Evolutionary conservation across 2,797 vertebrate species (phyloP).

Genomic region (Etheostoma nigrum): DNA sequence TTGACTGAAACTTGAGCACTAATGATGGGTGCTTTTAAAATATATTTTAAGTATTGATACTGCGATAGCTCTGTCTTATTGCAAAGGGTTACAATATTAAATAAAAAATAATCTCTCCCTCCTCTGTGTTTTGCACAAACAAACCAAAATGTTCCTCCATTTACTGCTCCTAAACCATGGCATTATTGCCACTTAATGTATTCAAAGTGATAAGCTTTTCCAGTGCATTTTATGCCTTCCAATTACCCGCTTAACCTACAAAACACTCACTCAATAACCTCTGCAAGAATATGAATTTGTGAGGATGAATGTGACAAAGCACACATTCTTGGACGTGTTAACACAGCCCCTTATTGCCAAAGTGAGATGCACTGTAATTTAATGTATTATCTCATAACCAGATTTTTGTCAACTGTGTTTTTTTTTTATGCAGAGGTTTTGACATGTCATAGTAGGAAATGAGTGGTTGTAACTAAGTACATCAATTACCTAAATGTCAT

Average conservation of each 20-base stretch:
- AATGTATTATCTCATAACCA: background rate
- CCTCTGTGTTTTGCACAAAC: constrained; percentile 14
- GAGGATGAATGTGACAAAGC: constrained; percentile 4
- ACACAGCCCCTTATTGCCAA: background rate
- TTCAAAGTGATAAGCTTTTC: constrained; percentile 4
- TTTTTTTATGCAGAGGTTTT: background rate
- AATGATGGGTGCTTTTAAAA: constrained; percentile 30
- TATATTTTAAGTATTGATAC: constrained; percentile 21
- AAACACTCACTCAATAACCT: background rate
- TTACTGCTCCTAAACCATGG: background rate
- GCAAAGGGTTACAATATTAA: constrained; percentile 25
- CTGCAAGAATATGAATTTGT: constrained; percentile 9
- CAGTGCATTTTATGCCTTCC: background rate
- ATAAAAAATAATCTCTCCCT: constrained; percentile 11
- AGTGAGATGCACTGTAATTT: constrained; percentile 13
- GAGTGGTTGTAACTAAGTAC: background rate
- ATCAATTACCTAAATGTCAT: background rate
- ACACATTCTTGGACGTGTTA: background rate
- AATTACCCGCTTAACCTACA: background rate
- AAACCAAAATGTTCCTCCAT: constrained; percentile 12
- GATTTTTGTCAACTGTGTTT: background rate
- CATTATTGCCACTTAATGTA: constrained; percentile 12
- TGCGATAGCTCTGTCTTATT: constrained; percentile 11
- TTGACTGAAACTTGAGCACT: constrained; percentile 5
- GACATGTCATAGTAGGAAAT: background rate